Percentiles rank a stretch among this genome's conserved stretches.
These are phyloP conservation scores for Rhynchopsitta pachyrhyncha DNA, from an alignment of 2,113 vertebrate genomes.

Conservation along the genomic window DNA sequence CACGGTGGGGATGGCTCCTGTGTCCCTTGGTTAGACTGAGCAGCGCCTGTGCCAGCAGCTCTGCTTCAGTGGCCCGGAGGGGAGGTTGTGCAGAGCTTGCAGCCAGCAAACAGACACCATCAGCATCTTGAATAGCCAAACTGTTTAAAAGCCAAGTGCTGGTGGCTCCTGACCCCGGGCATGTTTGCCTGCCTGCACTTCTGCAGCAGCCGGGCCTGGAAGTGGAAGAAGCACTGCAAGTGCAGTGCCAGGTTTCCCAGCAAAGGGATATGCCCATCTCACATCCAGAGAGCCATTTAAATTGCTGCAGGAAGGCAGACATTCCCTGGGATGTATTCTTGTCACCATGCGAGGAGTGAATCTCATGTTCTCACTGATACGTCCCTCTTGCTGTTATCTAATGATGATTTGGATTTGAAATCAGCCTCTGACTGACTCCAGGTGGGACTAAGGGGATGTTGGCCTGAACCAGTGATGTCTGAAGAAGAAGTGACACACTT, in stretches of 20 bases:
- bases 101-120: background rate
- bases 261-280: background rate
- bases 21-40: background rate
- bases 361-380: background rate
- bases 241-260: fast-evolving
- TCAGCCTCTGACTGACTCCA: background rate
- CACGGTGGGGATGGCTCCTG: fast-evolving
- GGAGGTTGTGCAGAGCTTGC: background rate
- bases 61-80: background rate
- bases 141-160: background rate
- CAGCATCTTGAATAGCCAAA: background rate
- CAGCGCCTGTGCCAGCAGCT: fast-evolving
- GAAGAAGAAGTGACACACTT: background rate
- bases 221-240: background rate
- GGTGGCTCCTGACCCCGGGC: background rate
- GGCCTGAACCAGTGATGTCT: background rate
- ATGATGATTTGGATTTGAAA: background rate
- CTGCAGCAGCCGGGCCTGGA: background rate
- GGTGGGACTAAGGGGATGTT: background rate
- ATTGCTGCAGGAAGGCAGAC: background rate
- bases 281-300: background rate
- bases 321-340: background rate
- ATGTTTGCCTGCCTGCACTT: background rate
- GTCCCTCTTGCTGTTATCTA: background rate
- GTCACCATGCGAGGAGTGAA: background rate